Evolutionary conservation across 2,113 vertebrate species (phyloP).

Genomic region (Onychostoma macrolepis): DNA sequence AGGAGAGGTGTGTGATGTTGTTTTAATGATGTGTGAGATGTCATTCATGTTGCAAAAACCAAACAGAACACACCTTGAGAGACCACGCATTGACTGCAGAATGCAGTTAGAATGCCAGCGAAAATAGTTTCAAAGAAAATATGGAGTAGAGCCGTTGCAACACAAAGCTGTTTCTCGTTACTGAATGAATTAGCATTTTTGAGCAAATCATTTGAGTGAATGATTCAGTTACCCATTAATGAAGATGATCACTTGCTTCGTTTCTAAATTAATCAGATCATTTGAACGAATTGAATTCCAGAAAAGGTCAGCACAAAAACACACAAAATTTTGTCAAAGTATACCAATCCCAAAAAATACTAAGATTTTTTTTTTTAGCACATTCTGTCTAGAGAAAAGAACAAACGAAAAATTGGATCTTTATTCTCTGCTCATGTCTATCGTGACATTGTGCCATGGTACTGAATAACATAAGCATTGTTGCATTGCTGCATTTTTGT

Average conservation of each 20-base stretch:
- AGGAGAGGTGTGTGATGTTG: not conserved
- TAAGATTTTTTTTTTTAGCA: too few species aligned
- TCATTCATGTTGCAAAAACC: not conserved
- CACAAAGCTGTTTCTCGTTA: not conserved
- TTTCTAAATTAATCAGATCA: not conserved
- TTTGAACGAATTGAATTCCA: not conserved
- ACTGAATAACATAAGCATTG: not conserved
- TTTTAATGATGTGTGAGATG: not conserved
- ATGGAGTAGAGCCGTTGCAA: not conserved
- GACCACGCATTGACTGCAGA: not conserved
- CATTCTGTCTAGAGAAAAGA: not conserved
- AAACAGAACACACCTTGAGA: not conserved
- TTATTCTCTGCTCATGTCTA: not conserved
- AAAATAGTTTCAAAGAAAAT: not conserved
- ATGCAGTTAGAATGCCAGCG: not conserved
- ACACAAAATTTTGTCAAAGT: not conserved
- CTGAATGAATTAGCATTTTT: not conserved
- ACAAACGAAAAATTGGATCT: not conserved
- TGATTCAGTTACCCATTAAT: not conserved
- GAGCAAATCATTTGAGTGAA: not conserved
- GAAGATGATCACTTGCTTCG: not conserved
- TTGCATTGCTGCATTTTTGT: not conserved
- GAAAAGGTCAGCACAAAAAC: not conserved
- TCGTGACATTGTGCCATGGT: not conserved
- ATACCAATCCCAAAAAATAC: not conserved